phyloP scores from a whole-genome alignment of 2,797 vertebrate species.

The Sebastes melanostomus region DNA sequence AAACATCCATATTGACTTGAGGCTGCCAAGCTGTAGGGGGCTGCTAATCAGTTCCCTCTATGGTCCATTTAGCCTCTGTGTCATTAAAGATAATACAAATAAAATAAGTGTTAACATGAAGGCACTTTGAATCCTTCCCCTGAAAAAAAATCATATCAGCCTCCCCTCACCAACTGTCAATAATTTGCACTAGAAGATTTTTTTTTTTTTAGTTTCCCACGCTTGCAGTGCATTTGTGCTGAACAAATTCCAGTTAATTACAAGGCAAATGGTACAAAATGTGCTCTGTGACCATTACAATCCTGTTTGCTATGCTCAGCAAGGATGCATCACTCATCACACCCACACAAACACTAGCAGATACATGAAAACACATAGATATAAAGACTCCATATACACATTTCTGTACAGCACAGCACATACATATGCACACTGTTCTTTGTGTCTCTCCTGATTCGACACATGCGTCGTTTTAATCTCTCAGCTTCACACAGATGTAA shows the following conservation, averaged over 20 bases:
- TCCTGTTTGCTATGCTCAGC: constrained; percentile 80
- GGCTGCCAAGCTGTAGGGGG: constrained; percentile 70
- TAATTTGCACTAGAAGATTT: constrained; percentile 66
- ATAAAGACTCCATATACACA: constrained; percentile 44
- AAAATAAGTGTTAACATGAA: constrained; percentile 81
- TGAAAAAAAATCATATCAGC: constrained; percentile 31
- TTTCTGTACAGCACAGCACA: constrained; percentile 14
- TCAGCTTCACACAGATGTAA: constrained; percentile 54
- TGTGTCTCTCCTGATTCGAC: constrained; percentile 51
- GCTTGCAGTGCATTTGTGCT: constrained; percentile 76
- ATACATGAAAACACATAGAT: constrained; percentile 59
- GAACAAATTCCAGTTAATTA: constrained; percentile 86
- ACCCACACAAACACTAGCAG: constrained; percentile 67
- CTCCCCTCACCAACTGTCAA: constrained; percentile 70
- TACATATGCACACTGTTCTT: constrained; percentile 18
- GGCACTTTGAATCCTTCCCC: constrained; percentile 65
- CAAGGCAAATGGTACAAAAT: constrained; percentile 80
- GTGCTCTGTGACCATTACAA: constrained; percentile 82
- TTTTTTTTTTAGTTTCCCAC: constrained; percentile 56
- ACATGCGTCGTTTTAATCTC: constrained; percentile 47
- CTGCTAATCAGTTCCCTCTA: constrained; percentile 79
- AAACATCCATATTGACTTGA: constrained; percentile 78
- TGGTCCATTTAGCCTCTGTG: constrained; percentile 82
- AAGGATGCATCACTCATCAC: constrained; percentile 74
- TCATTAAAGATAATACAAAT: constrained; percentile 85